phyloP scores from a whole-genome alignment of 2,797 vertebrate species.

The Simalia tracyae region DNA sequence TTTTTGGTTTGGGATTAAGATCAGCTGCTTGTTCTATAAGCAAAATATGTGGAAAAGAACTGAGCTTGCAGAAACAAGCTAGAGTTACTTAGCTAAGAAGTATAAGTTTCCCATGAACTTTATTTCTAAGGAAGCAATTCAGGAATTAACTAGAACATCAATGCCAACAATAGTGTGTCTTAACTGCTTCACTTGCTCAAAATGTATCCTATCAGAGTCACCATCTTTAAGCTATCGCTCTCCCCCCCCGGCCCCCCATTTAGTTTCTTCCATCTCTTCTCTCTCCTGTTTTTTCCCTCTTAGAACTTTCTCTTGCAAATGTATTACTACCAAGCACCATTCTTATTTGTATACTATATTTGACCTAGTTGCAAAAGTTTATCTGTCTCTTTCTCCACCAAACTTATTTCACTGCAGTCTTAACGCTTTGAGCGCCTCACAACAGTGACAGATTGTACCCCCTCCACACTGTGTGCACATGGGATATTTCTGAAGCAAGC shows the following conservation, averaged over 20 bases:
- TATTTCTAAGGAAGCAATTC: background rate
- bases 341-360: conserved; percentile 4
- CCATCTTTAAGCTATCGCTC: background rate
- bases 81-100: background rate
- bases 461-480: background rate
- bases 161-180: background rate
- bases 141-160: background rate
- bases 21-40: background rate
- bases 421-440: background rate
- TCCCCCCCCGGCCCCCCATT: background rate
- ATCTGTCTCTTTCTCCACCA: background rate
- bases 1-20: background rate
- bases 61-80: background rate
- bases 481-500: background rate
- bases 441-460: background rate
- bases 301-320: background rate
- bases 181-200: background rate
- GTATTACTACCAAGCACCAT: background rate
- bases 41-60: background rate
- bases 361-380: background rate
- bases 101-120: background rate
- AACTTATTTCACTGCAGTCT: background rate
- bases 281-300: background rate
- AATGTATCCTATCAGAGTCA: background rate
- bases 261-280: background rate